Base-by-base conservation (phyloP, 1,140 invertebrate genomes). In the Homalodisca vitripennis region DNA sequence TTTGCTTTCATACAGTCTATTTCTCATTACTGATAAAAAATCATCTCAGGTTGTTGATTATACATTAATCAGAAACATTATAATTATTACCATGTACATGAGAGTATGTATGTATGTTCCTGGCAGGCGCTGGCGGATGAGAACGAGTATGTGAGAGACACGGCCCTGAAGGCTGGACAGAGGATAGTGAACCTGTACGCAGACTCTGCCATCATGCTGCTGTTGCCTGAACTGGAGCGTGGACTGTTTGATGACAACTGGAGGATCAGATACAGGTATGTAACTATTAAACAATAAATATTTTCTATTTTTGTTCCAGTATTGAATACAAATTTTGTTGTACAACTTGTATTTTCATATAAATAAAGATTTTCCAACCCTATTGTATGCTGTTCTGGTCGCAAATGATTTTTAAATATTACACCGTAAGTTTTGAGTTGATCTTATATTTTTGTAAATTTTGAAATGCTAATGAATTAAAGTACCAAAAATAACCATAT, bases 91-190 rank as follows among this genome's bases (percentile, higher is more conserved):
- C n/a, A n/a, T n/a, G n/a, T n/a, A n/a, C n/a, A n/a, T n/a, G n/a
- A n/a, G n/a, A n/a, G n/a, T n/a, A n/a, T n/a, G n/a, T n/a, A n/a
- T n/a, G n/a, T n/a, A n/a, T n/a, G n/a, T n/a, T n/a, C n/a, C n/a
- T n/a, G 71, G 72, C 73, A 88, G 84, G 97, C 97, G 13, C 82
- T 99, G 27, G 97, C 98, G 3, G 98, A 99, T 85, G 98, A 99
- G 83, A 98, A 95, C 80, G 98, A 99, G 82, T 99, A 95, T 83
- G 96, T 99, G 0, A 84, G 98, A 57, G 97, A 99, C 73, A 99
- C 98, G 0, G 97, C 98, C 0, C 80, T 99, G 13, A 91, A 92
- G 77, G 97, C 98, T 31, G 98, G 98, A 20, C 98, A 99, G 79
- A 82, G 96, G 63, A 98, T 99, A 69, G 97, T 99, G 0, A 97